Percentiles rank a stretch among this genome's conserved stretches.
These are phyloP conservation scores for Drosophila funebris DNA, from an alignment of 1,140 invertebrate species.

Conservation along the genomic window DNA sequence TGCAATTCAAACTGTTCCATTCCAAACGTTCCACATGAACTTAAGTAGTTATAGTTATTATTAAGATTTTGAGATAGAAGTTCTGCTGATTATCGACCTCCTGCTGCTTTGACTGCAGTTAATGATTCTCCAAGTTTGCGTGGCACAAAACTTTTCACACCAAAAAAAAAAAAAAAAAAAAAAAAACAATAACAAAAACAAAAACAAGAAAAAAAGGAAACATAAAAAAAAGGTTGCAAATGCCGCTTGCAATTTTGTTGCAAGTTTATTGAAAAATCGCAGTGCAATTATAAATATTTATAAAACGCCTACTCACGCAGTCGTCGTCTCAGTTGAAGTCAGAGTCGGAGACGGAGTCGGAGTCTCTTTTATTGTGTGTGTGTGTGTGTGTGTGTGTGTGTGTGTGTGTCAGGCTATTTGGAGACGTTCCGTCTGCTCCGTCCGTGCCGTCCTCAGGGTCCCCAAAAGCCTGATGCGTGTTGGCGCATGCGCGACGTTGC, in stretches of 20 bases:
- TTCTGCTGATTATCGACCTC: neutral
- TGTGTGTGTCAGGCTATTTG: neutral
- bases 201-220: constrained; percentile 26
- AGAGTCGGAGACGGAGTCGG: neutral
- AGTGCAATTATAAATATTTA: constrained; percentile 68
- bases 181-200: too few species aligned
- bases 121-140: constrained; percentile 22
- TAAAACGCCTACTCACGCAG: constrained; percentile 42
- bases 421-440: neutral
- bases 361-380: neutral
- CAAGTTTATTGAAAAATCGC: constrained; percentile 42
- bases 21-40: too few species aligned
- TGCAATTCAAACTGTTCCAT: too few species aligned
- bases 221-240: neutral
- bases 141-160: constrained; percentile 16
- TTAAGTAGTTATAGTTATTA: too few species aligned
- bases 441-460: neutral
- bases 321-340: neutral
- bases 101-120: constrained; percentile 5
- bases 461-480: neutral
- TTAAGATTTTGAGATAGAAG: neutral
- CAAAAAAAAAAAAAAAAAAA: constrained; percentile 19
- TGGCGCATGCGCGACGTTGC: constrained; percentile 50
- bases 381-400: neutral
- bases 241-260: constrained; percentile 37